Evolutionary conservation across 2,888 invertebrate genomes (phyloP).

Genomic region (Mimachlamys varia): DNA sequence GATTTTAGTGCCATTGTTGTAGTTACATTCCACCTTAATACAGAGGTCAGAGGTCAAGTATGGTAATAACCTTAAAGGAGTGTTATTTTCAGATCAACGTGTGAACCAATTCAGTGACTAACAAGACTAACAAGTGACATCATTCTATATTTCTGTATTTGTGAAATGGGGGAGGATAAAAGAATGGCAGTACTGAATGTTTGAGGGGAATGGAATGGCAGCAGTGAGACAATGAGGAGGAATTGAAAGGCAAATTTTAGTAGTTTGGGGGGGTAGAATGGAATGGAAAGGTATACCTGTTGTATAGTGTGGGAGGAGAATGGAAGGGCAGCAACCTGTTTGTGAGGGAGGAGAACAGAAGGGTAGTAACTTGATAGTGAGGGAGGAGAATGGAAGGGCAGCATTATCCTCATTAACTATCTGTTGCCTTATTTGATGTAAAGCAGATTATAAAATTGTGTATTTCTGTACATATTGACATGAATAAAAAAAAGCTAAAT

Average conservation of each 20-base stretch:
- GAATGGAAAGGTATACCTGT: background rate
- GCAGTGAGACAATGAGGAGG: background rate
- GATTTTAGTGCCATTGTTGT: too few species aligned
- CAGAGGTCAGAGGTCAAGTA: too few species aligned
- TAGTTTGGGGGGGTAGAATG: background rate
- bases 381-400: background rate
- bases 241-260: background rate
- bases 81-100: too few species aligned
- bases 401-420: background rate
- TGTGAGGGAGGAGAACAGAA: background rate
- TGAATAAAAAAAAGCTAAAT: background rate
- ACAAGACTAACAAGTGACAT: too few species aligned
- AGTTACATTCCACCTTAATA: too few species aligned
- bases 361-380: background rate
- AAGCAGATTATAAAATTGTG: background rate
- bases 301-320: background rate
- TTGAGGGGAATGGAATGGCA: background rate
- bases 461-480: background rate
- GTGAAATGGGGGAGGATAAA: constrained; percentile 18
- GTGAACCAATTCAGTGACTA: too few species aligned
- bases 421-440: background rate
- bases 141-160: background rate
- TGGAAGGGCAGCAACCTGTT: background rate
- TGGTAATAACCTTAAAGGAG: too few species aligned
- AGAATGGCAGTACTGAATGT: background rate